Percentiles rank a stretch among this genome's conserved stretches.
Conservation (phyloP, 2,888 invertebrate species). For the Drosophila borborema region DNA sequence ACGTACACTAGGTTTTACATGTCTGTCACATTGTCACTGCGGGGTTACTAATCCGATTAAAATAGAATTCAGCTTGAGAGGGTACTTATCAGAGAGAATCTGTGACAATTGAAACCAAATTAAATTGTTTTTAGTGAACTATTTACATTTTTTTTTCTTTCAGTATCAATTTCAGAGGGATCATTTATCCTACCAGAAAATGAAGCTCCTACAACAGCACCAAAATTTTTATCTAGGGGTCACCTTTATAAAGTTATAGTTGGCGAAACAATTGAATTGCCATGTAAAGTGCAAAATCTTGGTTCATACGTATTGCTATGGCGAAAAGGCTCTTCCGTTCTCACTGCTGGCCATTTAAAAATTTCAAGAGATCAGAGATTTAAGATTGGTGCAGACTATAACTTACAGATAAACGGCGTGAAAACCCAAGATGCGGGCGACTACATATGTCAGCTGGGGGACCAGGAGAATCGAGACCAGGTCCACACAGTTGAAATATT, state of each 20-base stretch:
- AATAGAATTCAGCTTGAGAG: too few species aligned
- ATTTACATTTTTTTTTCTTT: neutral
- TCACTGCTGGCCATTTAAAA: constrained; percentile 90
- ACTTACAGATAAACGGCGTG: constrained; percentile 89
- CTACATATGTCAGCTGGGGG: constrained; percentile 90
- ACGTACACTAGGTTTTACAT: too few species aligned
- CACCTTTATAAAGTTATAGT: constrained; percentile 92
- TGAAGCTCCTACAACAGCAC: constrained; percentile 85
- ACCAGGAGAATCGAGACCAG: constrained; percentile 89
- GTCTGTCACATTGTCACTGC: too few species aligned
- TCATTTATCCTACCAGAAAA: constrained; percentile 72
- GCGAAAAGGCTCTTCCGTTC: constrained; percentile 89
- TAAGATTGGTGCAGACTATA: constrained; percentile 89
- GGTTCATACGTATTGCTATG: constrained; percentile 89
- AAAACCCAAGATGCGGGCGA: constrained; percentile 90
- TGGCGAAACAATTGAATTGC: constrained; percentile 91
- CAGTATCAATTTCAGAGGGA: constrained; percentile 64
- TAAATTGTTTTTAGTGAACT: too few species aligned
- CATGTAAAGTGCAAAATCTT: constrained; percentile 92
- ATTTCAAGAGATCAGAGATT: constrained; percentile 89
- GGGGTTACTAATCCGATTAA: too few species aligned
- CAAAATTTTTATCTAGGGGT: constrained; percentile 90
- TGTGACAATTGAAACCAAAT: too few species aligned
- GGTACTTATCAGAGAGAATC: too few species aligned
- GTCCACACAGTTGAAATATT: constrained; percentile 91